Percentiles rank a stretch among this genome's conserved stretches.
phyloP scores from a whole-genome alignment of 2,113 vertebrate species.

The Myanophis thanlyinensis region DNA sequence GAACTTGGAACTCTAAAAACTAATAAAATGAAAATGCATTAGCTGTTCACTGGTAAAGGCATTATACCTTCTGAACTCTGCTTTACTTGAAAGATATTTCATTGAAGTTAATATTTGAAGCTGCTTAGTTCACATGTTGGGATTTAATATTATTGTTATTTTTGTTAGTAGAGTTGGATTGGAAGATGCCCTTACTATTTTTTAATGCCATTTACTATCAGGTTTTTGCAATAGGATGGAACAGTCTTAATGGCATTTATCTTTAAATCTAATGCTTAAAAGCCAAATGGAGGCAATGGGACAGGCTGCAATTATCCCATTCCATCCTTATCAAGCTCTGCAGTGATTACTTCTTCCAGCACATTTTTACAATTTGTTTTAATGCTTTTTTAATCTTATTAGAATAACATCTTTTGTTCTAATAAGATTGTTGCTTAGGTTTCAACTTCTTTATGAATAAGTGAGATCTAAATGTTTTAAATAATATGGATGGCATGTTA shows the following conservation, averaged over 20 bases:
- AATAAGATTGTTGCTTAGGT: not conserved
- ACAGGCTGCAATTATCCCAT: not conserved
- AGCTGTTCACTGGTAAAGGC: not conserved
- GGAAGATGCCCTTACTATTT: not conserved
- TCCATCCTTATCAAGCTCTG: not conserved
- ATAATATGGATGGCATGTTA: not conserved
- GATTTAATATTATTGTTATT: not conserved
- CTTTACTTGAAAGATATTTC: not conserved
- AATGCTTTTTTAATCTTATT: not conserved
- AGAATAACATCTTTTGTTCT: not conserved
- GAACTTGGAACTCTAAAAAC: not conserved
- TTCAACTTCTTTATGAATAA: not conserved
- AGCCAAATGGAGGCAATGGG: not conserved
- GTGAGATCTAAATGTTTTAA: not conserved
- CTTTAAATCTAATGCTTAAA: not conserved
- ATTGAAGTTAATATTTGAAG: not conserved
- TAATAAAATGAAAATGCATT: not conserved
- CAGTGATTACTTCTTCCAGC: not conserved
- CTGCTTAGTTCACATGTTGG: not conserved
- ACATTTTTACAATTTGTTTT: not conserved
- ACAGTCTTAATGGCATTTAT: not conserved
- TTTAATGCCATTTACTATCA: not conserved
- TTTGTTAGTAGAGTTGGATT: not conserved
- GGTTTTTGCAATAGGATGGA: not conserved
- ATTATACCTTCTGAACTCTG: not conserved